Evolutionary conservation across 2,888 invertebrate genomes (phyloP), one percentile per base, ranked within the genome.

Genomic region (Nymphalis polychloros): DNA sequence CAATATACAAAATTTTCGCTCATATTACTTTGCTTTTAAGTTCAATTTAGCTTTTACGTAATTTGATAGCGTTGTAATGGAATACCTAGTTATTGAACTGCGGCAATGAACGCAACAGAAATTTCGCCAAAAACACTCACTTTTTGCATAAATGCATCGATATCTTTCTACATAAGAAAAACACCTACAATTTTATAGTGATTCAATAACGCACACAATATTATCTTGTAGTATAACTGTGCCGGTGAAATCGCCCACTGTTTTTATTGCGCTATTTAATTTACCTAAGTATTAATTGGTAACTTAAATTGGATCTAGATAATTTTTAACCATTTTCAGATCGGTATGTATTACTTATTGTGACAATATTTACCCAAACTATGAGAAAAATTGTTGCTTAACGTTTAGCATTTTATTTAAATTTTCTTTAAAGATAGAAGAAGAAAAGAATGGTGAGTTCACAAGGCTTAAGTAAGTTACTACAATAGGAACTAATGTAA

Each of bases 231-330:
- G 23, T 4, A 63, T 66, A 66, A 69, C 66, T 71, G 66, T 63
- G 55, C 53, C 23, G 23, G 53, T 62, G 59, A 23, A 41, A 49
- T 50, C 62, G 50, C 35, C 59, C 52, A 55, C 49, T 48, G 53
- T 61, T 66, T 63, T 61, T 60, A 68, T 63, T 59, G 63, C n/a
- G 65, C 68, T 48, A 66, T 71, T 71, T 68, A 49, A 63, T 31
- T 60, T 48, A 69, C 48, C 66, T 61, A 66, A 63, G 60, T 71
- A 69, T 61, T 65, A 46, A 63, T 63, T 71, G 61, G 57, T 64
- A 63, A 50, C 63, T 46, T 63, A 68, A 63, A 65, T 68, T 59
- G 10, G 50, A 31, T 68, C 62, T 71, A 52, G 59, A 49, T 63
- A 63, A 31, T 53, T 55, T 50, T 59, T 17, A 16, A 27, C 47